Conservation (phyloP, 2,888 invertebrate species). For the Girardia tigrina region DNA sequence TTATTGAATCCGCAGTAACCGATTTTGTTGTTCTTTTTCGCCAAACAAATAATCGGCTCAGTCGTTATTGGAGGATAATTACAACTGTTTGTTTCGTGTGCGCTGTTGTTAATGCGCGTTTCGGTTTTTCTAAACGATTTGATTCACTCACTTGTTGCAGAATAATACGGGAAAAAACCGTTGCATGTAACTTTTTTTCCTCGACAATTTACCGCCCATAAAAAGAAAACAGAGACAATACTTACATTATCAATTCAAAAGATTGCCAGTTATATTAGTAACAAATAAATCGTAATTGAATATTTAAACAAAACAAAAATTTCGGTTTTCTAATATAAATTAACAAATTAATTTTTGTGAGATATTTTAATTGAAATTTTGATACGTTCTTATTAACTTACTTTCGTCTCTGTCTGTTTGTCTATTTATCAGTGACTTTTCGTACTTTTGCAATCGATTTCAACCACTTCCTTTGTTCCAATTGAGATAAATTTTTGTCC, state of each 20-base stretch:
- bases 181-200: not conserved
- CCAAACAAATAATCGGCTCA: not conserved
- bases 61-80: slow-evolving; percentile 11
- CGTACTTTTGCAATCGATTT: no score
- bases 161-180: not conserved
- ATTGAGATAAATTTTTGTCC: no score
- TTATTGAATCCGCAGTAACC: not conserved
- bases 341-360: no score
- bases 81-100: not conserved
- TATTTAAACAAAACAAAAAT: slow-evolving; percentile 13
- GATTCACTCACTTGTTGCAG: not conserved
- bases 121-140: not conserved
- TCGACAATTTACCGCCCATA: not conserved
- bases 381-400: no score
- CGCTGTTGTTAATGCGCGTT: not conserved
- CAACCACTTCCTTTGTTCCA: no score
- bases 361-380: no score
- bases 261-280: not conserved
- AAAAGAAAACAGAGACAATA: not conserved
- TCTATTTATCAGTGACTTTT: no score
- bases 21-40: not conserved
- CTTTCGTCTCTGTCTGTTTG: no score
- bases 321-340: no score
- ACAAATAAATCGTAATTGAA: slow-evolving; percentile 11
- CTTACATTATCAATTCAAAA: not conserved